These are phyloP conservation scores for Acinonyx jubatus DNA, from an alignment of 2,113 vertebrate species.

Conservation along the genomic window DNA sequence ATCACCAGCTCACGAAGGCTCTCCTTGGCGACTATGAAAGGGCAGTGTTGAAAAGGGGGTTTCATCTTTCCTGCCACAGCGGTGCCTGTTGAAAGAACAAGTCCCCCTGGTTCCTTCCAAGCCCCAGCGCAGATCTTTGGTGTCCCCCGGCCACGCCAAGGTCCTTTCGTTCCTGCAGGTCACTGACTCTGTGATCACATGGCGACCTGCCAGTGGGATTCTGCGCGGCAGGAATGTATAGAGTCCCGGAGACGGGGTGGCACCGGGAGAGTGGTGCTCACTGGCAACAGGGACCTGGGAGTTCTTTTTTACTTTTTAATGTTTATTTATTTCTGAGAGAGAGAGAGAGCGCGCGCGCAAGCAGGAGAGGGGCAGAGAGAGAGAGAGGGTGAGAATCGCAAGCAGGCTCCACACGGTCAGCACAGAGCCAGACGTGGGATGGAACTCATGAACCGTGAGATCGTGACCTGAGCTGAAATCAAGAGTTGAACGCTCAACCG, in stretches of 20 bases:
- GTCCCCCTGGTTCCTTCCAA: background rate
- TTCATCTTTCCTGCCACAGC: background rate
- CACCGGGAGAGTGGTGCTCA: fast-evolving
- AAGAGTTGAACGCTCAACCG: no score
- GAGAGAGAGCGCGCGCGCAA: no score
- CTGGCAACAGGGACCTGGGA: fast-evolving
- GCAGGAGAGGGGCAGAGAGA: no score
- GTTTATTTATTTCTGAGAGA: no score
- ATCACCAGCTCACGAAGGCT: background rate
- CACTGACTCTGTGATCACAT: fast-evolving
- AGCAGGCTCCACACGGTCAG: no score
- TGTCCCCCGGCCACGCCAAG: fast-evolving
- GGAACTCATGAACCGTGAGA: no score
- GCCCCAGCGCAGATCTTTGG: background rate
- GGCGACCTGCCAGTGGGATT: background rate
- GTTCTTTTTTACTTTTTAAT: no score
- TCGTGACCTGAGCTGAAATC: no score
- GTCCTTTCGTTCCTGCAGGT: background rate
- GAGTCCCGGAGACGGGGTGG: background rate
- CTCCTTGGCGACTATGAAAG: background rate
- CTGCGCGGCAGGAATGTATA: no score
- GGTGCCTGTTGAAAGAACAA: background rate
- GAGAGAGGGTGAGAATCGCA: no score
- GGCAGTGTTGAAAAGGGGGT: background rate
- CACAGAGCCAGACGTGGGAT: no score